Conservation (phyloP, 1,140 invertebrate species). For the Aleiodes sp. region DNA sequence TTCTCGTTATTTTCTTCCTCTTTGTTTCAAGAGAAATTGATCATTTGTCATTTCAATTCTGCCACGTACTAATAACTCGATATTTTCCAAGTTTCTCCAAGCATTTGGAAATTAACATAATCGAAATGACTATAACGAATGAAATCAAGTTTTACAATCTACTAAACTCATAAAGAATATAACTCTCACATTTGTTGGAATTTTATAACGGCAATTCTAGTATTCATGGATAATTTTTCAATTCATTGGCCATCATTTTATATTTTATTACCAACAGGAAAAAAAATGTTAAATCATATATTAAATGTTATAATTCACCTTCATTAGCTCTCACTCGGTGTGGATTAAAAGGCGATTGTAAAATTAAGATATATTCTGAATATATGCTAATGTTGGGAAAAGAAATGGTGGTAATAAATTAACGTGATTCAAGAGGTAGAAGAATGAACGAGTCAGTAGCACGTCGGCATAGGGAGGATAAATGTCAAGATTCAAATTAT, state of each 20-base stretch:
- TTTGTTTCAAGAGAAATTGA: too few relatives aligned
- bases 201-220: constrained; percentile 7
- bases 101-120: not conserved
- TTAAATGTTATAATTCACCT: constrained; percentile 6
- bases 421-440: not conserved
- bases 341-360: constrained; percentile 39
- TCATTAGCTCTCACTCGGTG: constrained; percentile 26
- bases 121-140: not conserved
- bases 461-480: constrained; percentile 4
- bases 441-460: not conserved
- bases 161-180: not conserved
- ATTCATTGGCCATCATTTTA: not conserved
- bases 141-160: constrained; percentile 10
- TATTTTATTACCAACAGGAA: constrained; percentile 5
- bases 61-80: too few relatives aligned
- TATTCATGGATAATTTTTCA: constrained; percentile 13
- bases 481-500: too few relatives aligned
- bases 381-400: constrained; percentile 41
- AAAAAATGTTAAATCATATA: constrained; percentile 1
- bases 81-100: not conserved
- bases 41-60: too few relatives aligned
- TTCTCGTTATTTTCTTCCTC: too few relatives aligned
- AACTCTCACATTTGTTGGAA: not conserved
- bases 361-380: constrained; percentile 45
- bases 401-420: constrained; percentile 33